Percentiles rank a stretch among this genome's conserved stretches.
These are phyloP conservation scores for Atta texana DNA, from an alignment of 1,140 invertebrate species.

Conservation along the genomic window DNA sequence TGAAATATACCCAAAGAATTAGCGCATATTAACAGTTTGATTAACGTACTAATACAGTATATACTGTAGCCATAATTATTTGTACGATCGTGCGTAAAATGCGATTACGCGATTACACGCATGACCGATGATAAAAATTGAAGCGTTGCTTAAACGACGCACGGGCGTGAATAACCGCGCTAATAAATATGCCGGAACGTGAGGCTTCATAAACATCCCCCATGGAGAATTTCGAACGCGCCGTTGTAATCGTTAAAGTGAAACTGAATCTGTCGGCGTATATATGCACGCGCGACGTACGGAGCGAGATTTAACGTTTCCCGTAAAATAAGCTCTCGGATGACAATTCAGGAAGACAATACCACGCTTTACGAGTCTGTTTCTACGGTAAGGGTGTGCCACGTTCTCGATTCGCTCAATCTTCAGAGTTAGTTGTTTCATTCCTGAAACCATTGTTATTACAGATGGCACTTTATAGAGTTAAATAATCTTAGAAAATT, in stretches of 20 bases:
- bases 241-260: conserved; percentile 61
- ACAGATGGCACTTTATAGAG: not conserved
- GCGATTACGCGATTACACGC: conserved; percentile 8
- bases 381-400: not conserved
- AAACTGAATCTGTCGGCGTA: conserved; percentile 63
- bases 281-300: conserved; percentile 15
- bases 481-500: conserved; percentile 21
- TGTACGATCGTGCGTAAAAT: conserved; percentile 9
- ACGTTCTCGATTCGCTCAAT: conserved; percentile 29
- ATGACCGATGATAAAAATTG: conserved; percentile 57
- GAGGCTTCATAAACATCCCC: conserved; percentile 65
- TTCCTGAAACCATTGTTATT: conserved; percentile 14
- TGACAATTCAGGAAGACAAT: conserved; percentile 32
- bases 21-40: not conserved
- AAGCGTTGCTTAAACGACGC: conserved; percentile 57
- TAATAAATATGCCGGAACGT: conserved; percentile 69
- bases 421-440: conserved; percentile 12
- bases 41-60: not conserved
- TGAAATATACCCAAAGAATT: conserved; percentile 1
- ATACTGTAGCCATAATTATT: conserved; percentile 21
- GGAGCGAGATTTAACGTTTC: conserved; percentile 51
- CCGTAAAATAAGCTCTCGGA: conserved; percentile 41
- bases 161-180: conserved; percentile 46
- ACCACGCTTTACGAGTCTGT: not conserved
- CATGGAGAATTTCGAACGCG: conserved; percentile 55